Base-by-base conservation (phyloP, 2,888 invertebrate genomes). In the Plagodis dolabraria region DNA sequence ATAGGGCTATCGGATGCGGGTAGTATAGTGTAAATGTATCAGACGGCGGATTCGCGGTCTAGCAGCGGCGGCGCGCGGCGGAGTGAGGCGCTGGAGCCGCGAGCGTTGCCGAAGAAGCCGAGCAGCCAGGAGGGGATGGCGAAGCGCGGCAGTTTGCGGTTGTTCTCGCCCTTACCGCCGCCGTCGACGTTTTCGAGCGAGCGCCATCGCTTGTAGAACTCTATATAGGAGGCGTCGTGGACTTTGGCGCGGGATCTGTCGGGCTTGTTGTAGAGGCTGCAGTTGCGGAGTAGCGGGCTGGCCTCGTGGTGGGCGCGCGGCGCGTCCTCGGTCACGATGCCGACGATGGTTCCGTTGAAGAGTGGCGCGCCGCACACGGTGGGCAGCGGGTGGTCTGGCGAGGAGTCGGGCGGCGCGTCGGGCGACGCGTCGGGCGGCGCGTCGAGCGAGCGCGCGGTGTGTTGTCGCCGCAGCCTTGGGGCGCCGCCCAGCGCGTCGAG, bases 111-210 rank as follows among this genome's bases (percentile, higher is more conserved):
- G 79, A 97, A 96, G 63, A 97, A 87, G 72, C 96, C 96, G 47
- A 96, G 94, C 75, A 97, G 87, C 96, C 96, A 97, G 67, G 94
- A 93, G 70, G 95, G 94, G 64, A 97, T 93, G 34, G 96, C 95
- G 74, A 95, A 94, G 60, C 95, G 93, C 53, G 94, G 93, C 78
- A 95, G 94, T 80, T 96, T 96, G 70, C 94, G 91, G 64, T 78
- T 71, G 43, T 85, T 84, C 48, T 12, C 43, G 6, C 11, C 43
- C 6, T 12, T 12, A 0, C 43, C 43, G 49, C 70, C 79, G 61
- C 86, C 90, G 42, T 85, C 85, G 47, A 97, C 94, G 67, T 95
- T 94, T 86, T 97, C 97, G 53, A 97, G 90, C 48, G 97, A 97
- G 72, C 95, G 95, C 95, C 97, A 97, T 76, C 96, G 94, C 85